Evolutionary conservation across 2,113 vertebrate species (phyloP).

Genomic region (Mellivora capensis): DNA sequence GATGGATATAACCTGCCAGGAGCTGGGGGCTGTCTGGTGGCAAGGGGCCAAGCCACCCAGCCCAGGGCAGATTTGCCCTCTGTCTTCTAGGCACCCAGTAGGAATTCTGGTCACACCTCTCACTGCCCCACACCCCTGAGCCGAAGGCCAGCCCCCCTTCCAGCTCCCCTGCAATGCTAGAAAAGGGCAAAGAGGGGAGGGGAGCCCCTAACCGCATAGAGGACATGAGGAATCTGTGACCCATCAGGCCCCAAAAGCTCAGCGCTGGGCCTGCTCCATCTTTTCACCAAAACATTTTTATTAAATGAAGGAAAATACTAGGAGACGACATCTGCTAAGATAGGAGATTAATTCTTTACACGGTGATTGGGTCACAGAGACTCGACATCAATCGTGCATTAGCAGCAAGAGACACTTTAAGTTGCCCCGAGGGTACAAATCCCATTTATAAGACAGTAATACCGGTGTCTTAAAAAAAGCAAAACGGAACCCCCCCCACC

Average conservation of each 20-base stretch:
- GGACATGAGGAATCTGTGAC: not conserved
- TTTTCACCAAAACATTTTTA: conserved; percentile 41
- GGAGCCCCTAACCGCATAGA: not conserved
- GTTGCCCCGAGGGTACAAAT: conserved; percentile 46
- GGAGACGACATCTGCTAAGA: not conserved
- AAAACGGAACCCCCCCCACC: not conserved
- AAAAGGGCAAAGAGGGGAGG: not conserved
- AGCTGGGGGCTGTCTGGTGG: not conserved
- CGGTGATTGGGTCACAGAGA: not conserved
- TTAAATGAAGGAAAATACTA: conserved; percentile 46
- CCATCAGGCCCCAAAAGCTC: not conserved
- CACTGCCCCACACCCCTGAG: not conserved
- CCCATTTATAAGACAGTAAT: conserved; percentile 60
- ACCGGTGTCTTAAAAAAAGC: conserved; percentile 6
- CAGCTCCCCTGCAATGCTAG: not conserved
- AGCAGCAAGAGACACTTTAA: conserved; percentile 43
- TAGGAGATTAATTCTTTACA: conserved; percentile 47
- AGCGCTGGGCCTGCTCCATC: not conserved
- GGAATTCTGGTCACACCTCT: not conserved
- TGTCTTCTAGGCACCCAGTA: not conserved
- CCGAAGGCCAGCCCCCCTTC: not conserved
- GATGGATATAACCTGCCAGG: not conserved
- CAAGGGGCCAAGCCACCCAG: not conserved
- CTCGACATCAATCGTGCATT: not conserved
- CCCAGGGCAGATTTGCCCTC: not conserved